Evolutionary conservation across 2,888 invertebrate species (phyloP), one percentile per base, ranked within the genome.

Genomic region (Ptychoptera albimana): DNA sequence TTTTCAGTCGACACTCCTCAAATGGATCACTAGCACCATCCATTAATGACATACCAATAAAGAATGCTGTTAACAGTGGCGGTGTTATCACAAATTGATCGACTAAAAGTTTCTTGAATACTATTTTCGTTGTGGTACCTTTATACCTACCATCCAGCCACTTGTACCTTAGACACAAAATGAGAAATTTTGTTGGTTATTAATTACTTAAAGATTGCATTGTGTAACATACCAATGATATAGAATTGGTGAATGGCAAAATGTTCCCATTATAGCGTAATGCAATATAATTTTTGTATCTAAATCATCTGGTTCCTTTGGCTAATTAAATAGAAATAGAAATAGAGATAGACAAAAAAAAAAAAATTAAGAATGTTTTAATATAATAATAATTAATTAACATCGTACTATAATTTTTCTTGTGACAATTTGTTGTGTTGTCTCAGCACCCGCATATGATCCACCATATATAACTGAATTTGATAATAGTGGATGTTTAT

Each of bases 11-110:
- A 29, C 80, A 73, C 60, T 89, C 88, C 50, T 72, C 72, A 40
- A 84, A 73, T 2, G 82, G 57, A 55, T 87, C 77, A 15, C 70
- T 65, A 56, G 74, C 77, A 5, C 76, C 64, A 63, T 88, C 88
- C 69, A 87, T 71, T 6, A 79, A 55, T 52, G 82, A 80, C 75
- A 85, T 77, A 42, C 75, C 85, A 85, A 63, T 45, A 57, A 74
- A 88, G 59, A 88, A 88, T 5, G 76, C 56, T 1, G 73, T 73
- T 12, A 86, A 61, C 37, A 87, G 60, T 15, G 74, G 68, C 1
- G 87, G 86, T 1, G 87, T 82, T 61, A 85, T 71, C 3, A 82
- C 46, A 55, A 82, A 77, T 64, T 88, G 87, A 61, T 88, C 88
- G 45, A 79, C 60, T 0, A 77, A 56, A 40, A 87, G 69, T 66